Percentiles rank a stretch among this genome's conserved stretches.
Evolutionary conservation across 2,113 vertebrate species (phyloP).

Genomic region (Tichodroma muraria): DNA sequence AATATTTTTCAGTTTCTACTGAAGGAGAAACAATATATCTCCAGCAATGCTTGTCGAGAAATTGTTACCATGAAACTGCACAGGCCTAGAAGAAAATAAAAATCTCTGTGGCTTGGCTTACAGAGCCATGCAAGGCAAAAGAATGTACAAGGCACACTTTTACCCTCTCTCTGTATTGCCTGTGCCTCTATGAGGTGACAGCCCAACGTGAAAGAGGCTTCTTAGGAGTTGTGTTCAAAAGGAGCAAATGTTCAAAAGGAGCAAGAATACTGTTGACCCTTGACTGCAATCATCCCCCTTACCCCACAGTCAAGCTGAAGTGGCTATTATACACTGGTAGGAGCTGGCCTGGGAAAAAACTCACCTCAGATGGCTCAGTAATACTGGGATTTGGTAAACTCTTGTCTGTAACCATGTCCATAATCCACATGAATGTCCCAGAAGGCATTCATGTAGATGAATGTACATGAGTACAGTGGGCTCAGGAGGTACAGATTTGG

Average conservation of each 20-base stretch:
- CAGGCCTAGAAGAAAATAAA: not conserved
- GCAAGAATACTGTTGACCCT: not conserved
- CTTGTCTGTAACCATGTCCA: not conserved
- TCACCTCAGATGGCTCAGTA: not conserved
- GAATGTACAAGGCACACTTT: not conserved
- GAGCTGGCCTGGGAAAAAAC: not conserved
- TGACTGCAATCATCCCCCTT: not conserved
- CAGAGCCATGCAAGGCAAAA: not conserved
- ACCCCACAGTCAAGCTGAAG: not conserved
- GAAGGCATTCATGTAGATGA: not conserved
- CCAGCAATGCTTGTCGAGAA: not conserved
- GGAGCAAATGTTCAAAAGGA: not conserved
- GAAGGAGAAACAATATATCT: not conserved
- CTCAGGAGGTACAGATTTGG: not conserved
- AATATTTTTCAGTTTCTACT: not conserved
- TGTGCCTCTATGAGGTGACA: not conserved
- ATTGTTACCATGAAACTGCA: not conserved
- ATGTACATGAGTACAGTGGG: not conserved
- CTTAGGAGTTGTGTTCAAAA: not conserved
- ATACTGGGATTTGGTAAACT: not conserved
- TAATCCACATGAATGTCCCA: not conserved
- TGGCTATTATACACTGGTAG: too few relatives aligned
- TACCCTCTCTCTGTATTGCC: not conserved
- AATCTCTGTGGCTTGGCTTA: not conserved
- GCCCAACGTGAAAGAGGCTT: rapidly evolving